Base-by-base conservation (phyloP, 2,797 vertebrate genomes). In the Huso huso region DNA sequence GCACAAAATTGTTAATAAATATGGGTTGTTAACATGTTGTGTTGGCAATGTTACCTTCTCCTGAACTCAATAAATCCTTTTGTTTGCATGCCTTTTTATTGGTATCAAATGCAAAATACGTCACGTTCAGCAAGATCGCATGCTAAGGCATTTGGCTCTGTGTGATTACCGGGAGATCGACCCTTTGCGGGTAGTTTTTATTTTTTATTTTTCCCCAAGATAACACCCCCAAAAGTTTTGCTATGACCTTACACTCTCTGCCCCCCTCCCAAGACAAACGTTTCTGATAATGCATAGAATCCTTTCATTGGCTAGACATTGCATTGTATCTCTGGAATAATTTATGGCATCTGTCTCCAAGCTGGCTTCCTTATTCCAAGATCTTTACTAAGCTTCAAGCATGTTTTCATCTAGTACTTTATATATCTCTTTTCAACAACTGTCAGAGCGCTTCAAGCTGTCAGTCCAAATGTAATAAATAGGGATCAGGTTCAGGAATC, bases 21-120 rank as follows among this genome's bases (percentile, higher is more conserved):
- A 58, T 58, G 55, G 12, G 55, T 58, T 58, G 12, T 15, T 58
- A 58, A 58, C n/a, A 6, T 58, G n/a, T 58, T 13, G 12, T 13
- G 12, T 58, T 58, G 55, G 55, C 55, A 7, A 13, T n/a, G 15
- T 6, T 58, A 58, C 55, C 55, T 13, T 58, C 55, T 58, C 9
- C 15, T 58, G 55, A 58, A 58, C 55, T 58, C 55, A 58, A n/a
- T 58, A 58, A 58, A 58, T 58, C 55, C 12, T 7, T 58, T 58
- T 58, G 55, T 58, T 58, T 58, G 12, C 55, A 58, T 7, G 55
- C 55, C 55, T 58, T 58, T 58, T 58, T 58, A 58, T 11, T 58
- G 55, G 55, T 58, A 58, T 58, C 55, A 58, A 11, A 58, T 53
- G 55, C 10, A 13, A 11, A 53, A 12, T 8, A 53, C 51, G 51